Base-by-base conservation (phyloP, 2,888 invertebrate genomes). In the Apamea monoglypha region DNA sequence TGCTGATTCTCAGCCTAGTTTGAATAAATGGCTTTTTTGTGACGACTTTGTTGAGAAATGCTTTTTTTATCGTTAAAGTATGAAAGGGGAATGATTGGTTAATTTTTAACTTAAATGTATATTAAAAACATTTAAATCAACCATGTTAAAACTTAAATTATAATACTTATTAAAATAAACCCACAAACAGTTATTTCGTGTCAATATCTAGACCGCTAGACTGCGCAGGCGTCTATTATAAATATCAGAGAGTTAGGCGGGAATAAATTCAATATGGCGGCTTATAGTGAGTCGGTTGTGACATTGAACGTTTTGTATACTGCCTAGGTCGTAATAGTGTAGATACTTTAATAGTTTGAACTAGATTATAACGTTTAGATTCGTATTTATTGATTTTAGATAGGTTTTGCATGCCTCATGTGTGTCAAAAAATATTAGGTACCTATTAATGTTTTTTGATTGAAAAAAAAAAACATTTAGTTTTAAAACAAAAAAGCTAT, bases 261-360 rank as follows among this genome's bases (percentile, higher is more conserved):
- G 83, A 88, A 90, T 81, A 85, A 83, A 86, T 86, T 74, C 90
- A 90, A 90, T 21, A 89, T 89, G 89, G 89, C 89, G 74, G 78
- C 86, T 16, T 71, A 80, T 80, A 81, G 79, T 80, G 63, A 82
- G 79, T 78, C 69, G 81, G 69, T 85, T 83, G 81, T 89, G 88
- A 89, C 90, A 89, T 89, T 89, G 88, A 89, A 85, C 82, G 83
- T 84, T 88, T 81, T 78, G 74, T 82, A 78, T 47, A 78, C 53
- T 44, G 56, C 21, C n/a, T 67, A 74, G 76, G 75, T 78, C 76
- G 78, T 82, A 83, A 85, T 78, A 83, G 83, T 80, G 77, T 80
- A 64, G 64, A 61, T 83, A 66, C 29, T 74, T 73, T 56, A 16
- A 76, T 78, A 61, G 67, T 74, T 76, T 44, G 18, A n/a, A 74